These are phyloP conservation scores for Drosophila pallidifrons DNA, from an alignment of 1,140 invertebrate species.

Conservation along the genomic window DNA sequence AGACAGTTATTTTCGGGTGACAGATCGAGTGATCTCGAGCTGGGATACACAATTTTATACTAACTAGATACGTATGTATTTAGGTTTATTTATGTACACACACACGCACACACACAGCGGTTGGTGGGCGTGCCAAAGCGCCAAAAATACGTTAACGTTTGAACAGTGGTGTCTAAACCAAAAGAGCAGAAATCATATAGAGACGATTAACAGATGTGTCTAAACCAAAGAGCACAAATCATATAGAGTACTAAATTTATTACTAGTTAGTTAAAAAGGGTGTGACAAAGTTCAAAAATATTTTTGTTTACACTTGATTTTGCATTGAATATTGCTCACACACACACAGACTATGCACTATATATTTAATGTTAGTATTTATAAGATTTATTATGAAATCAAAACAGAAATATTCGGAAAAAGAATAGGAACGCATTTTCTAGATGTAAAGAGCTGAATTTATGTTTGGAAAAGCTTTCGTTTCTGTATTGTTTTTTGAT, in stretches of 20 bases:
- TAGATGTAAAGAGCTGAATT: slow-evolving; percentile 30
- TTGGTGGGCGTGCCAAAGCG: slow-evolving; percentile 43
- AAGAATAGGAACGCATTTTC: slow-evolving; percentile 37
- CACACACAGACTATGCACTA: slow-evolving; percentile 39
- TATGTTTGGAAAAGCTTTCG: slow-evolving; percentile 33
- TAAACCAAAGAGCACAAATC: slow-evolving; percentile 36
- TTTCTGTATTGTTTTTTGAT: slow-evolving; percentile 21
- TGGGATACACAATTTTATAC: slow-evolving; percentile 26
- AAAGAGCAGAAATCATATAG: slow-evolving; percentile 31
- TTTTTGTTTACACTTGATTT: slow-evolving; percentile 22
- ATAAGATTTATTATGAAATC: slow-evolving; percentile 17
- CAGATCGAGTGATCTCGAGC: slow-evolving; percentile 32
- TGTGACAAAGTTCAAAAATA: slow-evolving; percentile 63
- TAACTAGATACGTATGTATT: slow-evolving; percentile 1
- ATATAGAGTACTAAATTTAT: slow-evolving; percentile 33
- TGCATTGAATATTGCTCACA: slow-evolving; percentile 36
- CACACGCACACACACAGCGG: slow-evolving; percentile 21
- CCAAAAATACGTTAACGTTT: slow-evolving; percentile 42
- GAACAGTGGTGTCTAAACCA: slow-evolving; percentile 40
- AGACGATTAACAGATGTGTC: slow-evolving; percentile 33
- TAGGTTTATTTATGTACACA: slow-evolving; percentile 18
- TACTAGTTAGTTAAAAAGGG: slow-evolving; percentile 65
- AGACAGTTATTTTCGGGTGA: slow-evolving; percentile 30
- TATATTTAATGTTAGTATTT: slow-evolving; percentile 36
- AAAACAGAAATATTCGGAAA: slow-evolving; percentile 24